phyloP scores from a whole-genome alignment of 2,113 vertebrate genomes.

The Uropsilus gracilis region DNA sequence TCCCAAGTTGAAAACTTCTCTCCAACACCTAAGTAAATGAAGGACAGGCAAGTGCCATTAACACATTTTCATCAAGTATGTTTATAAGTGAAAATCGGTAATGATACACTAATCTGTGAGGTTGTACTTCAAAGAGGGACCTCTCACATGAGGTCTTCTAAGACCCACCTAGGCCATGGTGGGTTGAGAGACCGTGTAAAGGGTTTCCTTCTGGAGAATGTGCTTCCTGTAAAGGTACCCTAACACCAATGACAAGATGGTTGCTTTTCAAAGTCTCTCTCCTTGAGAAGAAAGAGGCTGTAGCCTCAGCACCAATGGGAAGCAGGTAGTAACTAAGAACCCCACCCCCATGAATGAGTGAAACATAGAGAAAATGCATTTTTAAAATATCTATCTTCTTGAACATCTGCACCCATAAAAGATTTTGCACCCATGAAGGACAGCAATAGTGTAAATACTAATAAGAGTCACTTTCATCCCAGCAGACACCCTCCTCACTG shows the following conservation, averaged over 20 bases:
- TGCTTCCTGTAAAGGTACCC: neutral
- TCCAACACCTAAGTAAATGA: slow-evolving; percentile 90
- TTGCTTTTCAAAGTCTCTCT: neutral
- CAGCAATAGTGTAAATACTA: neutral
- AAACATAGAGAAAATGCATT: neutral
- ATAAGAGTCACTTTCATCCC: neutral
- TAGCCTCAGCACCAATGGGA: neutral
- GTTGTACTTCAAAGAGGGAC: slow-evolving; percentile 7
- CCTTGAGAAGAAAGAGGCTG: neutral
- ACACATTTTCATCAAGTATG: neutral
- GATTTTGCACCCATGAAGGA: slow-evolving; percentile 38
- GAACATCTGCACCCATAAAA: neutral
- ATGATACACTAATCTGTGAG: neutral
- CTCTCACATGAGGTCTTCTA: neutral
- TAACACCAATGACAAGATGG: neutral
- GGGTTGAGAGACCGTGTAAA: neutral
- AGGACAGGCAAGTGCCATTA: slow-evolving; percentile 73
- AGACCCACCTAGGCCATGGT: neutral
- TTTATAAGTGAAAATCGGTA: neutral
- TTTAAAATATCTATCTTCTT: neutral
- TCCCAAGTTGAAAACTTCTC: slow-evolving; percentile 99
- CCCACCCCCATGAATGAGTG: neutral
- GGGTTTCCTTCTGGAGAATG: neutral
- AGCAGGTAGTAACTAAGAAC: neutral
- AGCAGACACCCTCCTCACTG: neutral